Evolutionary conservation across 2,888 invertebrate species (phyloP).

Genomic region (Euplexia lucipara): DNA sequence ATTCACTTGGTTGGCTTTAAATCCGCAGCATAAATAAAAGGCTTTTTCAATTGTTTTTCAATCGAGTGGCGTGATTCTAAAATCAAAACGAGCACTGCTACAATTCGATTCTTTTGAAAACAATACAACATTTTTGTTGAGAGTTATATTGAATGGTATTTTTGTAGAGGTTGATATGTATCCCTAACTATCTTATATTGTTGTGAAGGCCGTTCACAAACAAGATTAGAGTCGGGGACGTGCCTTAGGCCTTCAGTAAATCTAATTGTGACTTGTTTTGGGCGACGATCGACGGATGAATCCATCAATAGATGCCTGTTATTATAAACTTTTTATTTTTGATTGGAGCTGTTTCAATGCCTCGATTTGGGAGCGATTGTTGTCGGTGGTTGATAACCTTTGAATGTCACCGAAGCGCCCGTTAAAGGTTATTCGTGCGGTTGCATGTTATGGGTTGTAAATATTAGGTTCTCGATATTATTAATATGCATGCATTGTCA

Average conservation of each 20-base stretch:
- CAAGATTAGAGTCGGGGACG: constrained; percentile 74
- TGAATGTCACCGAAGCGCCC: constrained; percentile 38
- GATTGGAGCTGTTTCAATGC: constrained; percentile 37
- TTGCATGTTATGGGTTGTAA: constrained; percentile 14
- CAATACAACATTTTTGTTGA: constrained; percentile 31
- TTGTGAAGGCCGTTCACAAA: constrained; percentile 73
- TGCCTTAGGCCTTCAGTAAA: constrained; percentile 72
- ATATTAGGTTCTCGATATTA: constrained; percentile 4
- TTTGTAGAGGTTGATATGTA: constrained; percentile 69
- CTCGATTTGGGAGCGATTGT: constrained; percentile 21
- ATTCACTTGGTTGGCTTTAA: constrained; percentile 22
- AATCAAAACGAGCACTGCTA: constrained; percentile 31
- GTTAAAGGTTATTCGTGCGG: constrained; percentile 25
- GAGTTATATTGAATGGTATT: constrained; percentile 53
- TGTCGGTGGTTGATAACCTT: constrained; percentile 33
- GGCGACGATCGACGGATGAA: constrained; percentile 56
- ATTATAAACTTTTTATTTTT: constrained; percentile 62
- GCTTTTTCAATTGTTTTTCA: constrained; percentile 31
- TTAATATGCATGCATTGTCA: neutral
- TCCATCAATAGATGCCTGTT: constrained; percentile 49
- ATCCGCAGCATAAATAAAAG: constrained; percentile 19
- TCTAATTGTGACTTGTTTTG: constrained; percentile 71
- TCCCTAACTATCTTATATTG: constrained; percentile 64
- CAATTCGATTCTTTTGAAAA: constrained; percentile 31
- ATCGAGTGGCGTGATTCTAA: constrained; percentile 15